Evolutionary conservation across 2,888 invertebrate genomes (phyloP).

Genomic region (Lordiphosa fenestrarum): DNA sequence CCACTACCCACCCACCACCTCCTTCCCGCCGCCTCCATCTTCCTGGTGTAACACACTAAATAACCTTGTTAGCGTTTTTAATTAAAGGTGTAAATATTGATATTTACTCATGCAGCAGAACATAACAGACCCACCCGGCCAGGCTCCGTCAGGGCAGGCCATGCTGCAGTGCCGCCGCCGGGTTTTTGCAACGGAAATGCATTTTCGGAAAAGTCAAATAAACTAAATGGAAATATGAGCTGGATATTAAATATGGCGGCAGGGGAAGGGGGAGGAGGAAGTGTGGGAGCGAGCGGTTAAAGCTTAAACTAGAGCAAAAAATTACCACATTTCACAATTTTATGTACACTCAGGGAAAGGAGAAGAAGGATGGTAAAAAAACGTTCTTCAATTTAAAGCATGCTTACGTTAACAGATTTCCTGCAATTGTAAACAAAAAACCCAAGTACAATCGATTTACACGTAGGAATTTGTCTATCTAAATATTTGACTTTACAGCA

Average conservation of each 20-base stretch:
- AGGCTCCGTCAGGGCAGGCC: constrained; percentile 11
- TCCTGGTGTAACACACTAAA: constrained; percentile 56
- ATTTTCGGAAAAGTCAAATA: constrained; percentile 65
- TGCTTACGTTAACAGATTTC: too few species aligned
- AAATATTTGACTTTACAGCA: too few species aligned
- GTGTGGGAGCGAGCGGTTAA: too few species aligned
- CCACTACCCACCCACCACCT: neutral
- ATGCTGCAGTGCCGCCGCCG: constrained; percentile 1
- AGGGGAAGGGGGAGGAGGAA: neutral
- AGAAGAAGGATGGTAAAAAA: too few species aligned
- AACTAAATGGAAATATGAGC: constrained; percentile 69
- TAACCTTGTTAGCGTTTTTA: constrained; percentile 81
- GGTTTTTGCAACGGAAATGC: constrained; percentile 59
- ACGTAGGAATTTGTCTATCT: too few species aligned
- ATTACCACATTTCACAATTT: too few species aligned
- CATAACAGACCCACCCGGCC: constrained; percentile 13
- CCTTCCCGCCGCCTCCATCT: constrained; percentile 4
- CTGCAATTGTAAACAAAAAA: too few species aligned
- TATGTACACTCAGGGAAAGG: too few species aligned
- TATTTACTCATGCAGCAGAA: constrained; percentile 63
- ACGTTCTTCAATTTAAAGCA: too few species aligned
- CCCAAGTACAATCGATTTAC: too few species aligned
- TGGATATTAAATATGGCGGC: constrained; percentile 39
- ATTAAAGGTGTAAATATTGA: constrained; percentile 80
- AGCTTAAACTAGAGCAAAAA: too few species aligned